These are phyloP conservation scores for Chelonoidis abingdonii DNA, from an alignment of 2,113 vertebrate genomes.

Conservation along the genomic window DNA sequence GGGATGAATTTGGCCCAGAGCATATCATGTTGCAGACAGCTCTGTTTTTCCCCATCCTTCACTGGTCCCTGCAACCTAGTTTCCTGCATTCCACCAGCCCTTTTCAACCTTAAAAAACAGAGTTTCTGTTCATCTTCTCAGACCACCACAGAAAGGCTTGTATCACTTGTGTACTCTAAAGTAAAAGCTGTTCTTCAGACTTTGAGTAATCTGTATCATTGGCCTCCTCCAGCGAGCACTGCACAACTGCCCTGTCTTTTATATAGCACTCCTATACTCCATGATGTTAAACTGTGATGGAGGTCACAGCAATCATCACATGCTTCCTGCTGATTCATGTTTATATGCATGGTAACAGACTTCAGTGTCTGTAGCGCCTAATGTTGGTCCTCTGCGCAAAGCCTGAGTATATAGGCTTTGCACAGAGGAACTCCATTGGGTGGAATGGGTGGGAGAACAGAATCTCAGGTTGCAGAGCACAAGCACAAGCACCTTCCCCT, in stretches of 20 bases:
- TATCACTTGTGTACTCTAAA: background rate
- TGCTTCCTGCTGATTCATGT: background rate
- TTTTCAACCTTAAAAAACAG: conserved; percentile 52
- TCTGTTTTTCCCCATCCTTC: background rate
- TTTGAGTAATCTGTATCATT: background rate
- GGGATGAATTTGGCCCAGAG: background rate
- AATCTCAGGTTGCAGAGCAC: background rate
- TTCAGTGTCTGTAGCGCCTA: background rate
- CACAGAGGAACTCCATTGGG: rapidly evolving
- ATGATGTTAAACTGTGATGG: background rate
- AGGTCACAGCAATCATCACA: background rate
- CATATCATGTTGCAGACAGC: background rate
- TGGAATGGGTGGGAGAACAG: background rate
- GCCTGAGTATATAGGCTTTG: background rate
- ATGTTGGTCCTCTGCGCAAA: background rate
- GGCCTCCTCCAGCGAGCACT: background rate
- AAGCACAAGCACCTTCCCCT: background rate
- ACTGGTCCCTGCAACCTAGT: background rate
- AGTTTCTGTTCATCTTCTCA: conserved; percentile 17
- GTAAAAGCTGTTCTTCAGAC: background rate
- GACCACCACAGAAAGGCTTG: conserved; percentile 5
- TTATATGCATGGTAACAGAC: background rate
- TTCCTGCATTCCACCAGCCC: conserved; percentile 46
- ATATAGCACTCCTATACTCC: background rate
- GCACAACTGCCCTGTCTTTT: background rate